phyloP scores from a whole-genome alignment of 2,797 vertebrate species.

The Mycteria americana region DNA sequence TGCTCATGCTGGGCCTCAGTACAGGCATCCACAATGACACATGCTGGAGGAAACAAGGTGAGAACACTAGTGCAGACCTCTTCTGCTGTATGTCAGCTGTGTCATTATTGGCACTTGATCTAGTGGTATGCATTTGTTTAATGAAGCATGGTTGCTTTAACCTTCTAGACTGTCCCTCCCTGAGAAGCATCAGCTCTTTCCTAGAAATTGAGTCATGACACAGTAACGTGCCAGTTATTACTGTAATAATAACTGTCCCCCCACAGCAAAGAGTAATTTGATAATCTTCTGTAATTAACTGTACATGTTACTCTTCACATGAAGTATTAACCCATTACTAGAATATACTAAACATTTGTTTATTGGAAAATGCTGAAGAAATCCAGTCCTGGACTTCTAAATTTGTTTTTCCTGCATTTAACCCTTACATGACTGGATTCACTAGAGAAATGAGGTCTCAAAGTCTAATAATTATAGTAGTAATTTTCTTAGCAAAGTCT shows the following conservation, averaged over 20 bases:
- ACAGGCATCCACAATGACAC: slow-evolving; percentile 3
- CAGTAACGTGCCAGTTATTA: slow-evolving; percentile 58
- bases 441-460: not conserved
- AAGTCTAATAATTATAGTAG: not conserved
- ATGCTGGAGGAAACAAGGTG: not conserved
- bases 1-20: not conserved
- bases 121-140: slow-evolving; percentile 67
- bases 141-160: slow-evolving; percentile 73
- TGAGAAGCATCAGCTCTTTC: slow-evolving; percentile 45
- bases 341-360: not conserved
- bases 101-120: slow-evolving; percentile 70
- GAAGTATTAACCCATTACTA: not conserved
- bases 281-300: slow-evolving; percentile 13
- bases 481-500: not conserved
- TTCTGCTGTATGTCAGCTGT: slow-evolving; percentile 46
- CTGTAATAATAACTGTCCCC: slow-evolving; percentile 48
- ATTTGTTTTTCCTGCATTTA: not conserved
- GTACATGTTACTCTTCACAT: not conserved
- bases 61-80: not conserved
- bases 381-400: not conserved
- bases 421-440: not conserved
- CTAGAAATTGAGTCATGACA: slow-evolving; percentile 66
- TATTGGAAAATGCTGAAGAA: slow-evolving; percentile 20
- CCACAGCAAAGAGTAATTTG: slow-evolving; percentile 36
- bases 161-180: slow-evolving; percentile 64